Evolutionary conservation across 2,888 invertebrate species (phyloP), one percentile per base, ranked within the genome.

Genomic region (Drosophila quinaria): DNA sequence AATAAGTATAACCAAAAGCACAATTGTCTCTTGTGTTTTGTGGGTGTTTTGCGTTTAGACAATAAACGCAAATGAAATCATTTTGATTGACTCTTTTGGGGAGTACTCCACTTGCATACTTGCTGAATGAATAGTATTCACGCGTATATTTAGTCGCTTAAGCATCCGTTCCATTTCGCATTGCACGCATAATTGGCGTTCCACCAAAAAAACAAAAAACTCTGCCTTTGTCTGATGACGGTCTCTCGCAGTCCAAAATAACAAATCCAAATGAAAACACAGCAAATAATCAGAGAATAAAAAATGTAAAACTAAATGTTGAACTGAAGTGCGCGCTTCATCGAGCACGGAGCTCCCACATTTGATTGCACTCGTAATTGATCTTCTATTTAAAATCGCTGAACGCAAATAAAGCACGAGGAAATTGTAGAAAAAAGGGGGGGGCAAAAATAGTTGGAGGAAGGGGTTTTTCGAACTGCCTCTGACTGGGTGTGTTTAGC

Each of bases 171-270:
- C 87, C 89, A 89, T 81, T 87, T 87, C 81, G 87, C 80, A 81
- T 89, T 85, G 85, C 87, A 87, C 89, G 87, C 87, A 87, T 87
- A 82, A 87, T 89, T 87, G 87, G 81, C 87, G 86, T 79, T 87
- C 80, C 74, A 72, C 74, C 70, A 72, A 78, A 76, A 54, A 44
- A 25, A n/a, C n/a, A n/a, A 11, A 44, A 25, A 56, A 63, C 41
- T 69, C 39, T 66, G 80, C 70, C 74, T 78, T 79, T 80, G 78
- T 75, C 56, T 65, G 50, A 10, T 17, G 15, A 49, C 35, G 58
- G 61, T 64, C 59, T 50, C 42, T 50, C n/a, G 31, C 10, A 47
- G 46, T 58, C 47, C 47, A 25, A 49, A 49, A 33, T 13, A 22
- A 41, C 37, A n/a, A n/a, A n/a, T 37, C 6, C 37, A 42, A 19